A percentile compares a stretch with the other conserved stretches of the same genome.
phyloP scores from a whole-genome alignment of 1,140 invertebrate genomes.

The Drosophila mojavensis region DNA sequence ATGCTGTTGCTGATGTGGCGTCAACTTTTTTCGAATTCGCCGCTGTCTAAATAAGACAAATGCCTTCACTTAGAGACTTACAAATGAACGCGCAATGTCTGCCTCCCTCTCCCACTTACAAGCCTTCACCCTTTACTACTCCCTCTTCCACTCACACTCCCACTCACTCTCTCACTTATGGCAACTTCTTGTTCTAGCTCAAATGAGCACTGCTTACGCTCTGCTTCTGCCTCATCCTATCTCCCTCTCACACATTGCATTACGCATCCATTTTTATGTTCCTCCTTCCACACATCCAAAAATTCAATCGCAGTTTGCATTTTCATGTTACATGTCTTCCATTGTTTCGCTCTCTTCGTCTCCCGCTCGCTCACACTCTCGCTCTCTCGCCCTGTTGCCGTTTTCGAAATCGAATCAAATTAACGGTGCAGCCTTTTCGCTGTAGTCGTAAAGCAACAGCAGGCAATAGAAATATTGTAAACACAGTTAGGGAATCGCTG shows the following conservation, averaged over 20 bases:
- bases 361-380: neutral
- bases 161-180: neutral
- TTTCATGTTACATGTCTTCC: constrained; percentile 60
- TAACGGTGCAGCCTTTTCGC: constrained; percentile 73
- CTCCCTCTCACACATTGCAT: neutral
- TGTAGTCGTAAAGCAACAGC: constrained; percentile 73
- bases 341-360: constrained; percentile 17
- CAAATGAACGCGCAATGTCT: constrained; percentile 44
- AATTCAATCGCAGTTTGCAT: constrained; percentile 60
- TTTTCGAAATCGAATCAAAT: constrained; percentile 79
- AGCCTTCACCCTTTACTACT: neutral
- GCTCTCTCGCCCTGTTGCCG: constrained; percentile 40
- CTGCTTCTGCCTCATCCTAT: neutral
- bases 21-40: constrained; percentile 27
- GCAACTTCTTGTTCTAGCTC: constrained; percentile 19
- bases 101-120: neutral
- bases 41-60: constrained; percentile 67
- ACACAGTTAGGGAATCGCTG: constrained; percentile 63
- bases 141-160: neutral
- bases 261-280: constrained; percentile 1
- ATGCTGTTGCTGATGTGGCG: constrained; percentile 20
- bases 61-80: constrained; percentile 49
- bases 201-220: constrained; percentile 4
- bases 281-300: constrained; percentile 4
- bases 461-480: constrained; percentile 80